Evolutionary conservation across 2,113 vertebrate species (phyloP).

Genomic region (Microtus ochrogaster): DNA sequence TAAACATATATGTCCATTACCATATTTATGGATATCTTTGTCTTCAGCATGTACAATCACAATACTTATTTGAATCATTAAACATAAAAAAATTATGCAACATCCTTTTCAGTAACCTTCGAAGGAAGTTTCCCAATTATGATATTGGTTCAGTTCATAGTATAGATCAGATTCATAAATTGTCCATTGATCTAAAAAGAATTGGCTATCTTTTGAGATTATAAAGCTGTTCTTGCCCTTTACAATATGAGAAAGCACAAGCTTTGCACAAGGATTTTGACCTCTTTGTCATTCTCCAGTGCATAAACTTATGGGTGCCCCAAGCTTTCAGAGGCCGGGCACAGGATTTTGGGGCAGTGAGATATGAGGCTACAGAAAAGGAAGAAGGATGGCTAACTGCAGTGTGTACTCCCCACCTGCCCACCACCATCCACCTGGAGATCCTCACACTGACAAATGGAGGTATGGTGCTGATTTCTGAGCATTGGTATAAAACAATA

Average conservation of each 20-base stretch:
- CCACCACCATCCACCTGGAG: not conserved
- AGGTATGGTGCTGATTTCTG: not conserved
- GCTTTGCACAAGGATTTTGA: not conserved
- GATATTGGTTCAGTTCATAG: not conserved
- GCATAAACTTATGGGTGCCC: not conserved
- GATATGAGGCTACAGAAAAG: not conserved
- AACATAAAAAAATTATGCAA: not conserved
- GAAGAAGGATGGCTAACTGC: not conserved
- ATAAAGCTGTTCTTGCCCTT: not conserved
- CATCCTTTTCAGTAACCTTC: not conserved
- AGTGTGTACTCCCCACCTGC: rapidly evolving
- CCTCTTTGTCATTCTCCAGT: not conserved
- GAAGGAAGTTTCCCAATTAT: constrained; percentile 11
- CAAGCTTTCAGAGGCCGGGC: not conserved
- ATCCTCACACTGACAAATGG: not conserved
- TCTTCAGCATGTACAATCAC: not conserved
- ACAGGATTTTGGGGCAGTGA: not conserved
- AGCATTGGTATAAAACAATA: constrained; percentile 58
- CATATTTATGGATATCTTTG: not conserved
- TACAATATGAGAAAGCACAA: not conserved
- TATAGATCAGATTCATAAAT: not conserved
- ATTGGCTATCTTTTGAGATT: constrained; percentile 19
- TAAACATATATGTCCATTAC: not conserved
- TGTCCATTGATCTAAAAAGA: not conserved
- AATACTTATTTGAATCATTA: not conserved